Percentiles rank a stretch among this genome's conserved stretches.
Evolutionary conservation across 2,888 invertebrate species (phyloP).

Genomic region (Macaria notata): DNA sequence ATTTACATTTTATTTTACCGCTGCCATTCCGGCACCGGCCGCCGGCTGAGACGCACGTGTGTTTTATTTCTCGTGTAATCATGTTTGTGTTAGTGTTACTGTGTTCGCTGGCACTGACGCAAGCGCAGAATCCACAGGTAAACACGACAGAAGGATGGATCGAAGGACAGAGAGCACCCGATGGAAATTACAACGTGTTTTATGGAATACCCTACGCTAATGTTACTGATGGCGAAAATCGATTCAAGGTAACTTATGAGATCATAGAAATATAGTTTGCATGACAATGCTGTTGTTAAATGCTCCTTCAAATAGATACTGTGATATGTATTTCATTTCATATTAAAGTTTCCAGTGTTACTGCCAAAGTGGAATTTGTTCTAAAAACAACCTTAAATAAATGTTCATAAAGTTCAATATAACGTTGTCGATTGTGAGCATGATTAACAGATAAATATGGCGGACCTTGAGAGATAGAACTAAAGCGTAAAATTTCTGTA

Average conservation of each 20-base stretch:
- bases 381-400: too few relatives aligned
- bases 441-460: too few relatives aligned
- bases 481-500: too few relatives aligned
- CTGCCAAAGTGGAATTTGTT: too few relatives aligned
- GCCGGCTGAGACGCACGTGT: conserved; percentile 21
- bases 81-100: conserved; percentile 38
- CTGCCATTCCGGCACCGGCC: conserved; percentile 13
- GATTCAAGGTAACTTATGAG: conserved; percentile 53
- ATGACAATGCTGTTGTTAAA: too few relatives aligned
- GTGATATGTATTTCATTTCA: too few relatives aligned
- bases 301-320: too few relatives aligned
- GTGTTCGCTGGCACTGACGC: conserved; percentile 37
- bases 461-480: too few relatives aligned
- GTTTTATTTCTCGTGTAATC: conserved; percentile 8
- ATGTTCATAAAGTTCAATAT: too few relatives aligned
- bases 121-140: conserved; percentile 51
- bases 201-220: conserved; percentile 68
- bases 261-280: too few relatives aligned
- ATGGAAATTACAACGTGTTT: conserved; percentile 55
- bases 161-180: conserved; percentile 44
- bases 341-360: too few relatives aligned
- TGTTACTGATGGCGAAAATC: conserved; percentile 46
- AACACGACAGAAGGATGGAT: conserved; percentile 60
- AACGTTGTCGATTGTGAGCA: too few relatives aligned
- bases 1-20: background rate